Conservation (phyloP, 2,888 invertebrate genomes). For the Gibbula magus region DNA sequence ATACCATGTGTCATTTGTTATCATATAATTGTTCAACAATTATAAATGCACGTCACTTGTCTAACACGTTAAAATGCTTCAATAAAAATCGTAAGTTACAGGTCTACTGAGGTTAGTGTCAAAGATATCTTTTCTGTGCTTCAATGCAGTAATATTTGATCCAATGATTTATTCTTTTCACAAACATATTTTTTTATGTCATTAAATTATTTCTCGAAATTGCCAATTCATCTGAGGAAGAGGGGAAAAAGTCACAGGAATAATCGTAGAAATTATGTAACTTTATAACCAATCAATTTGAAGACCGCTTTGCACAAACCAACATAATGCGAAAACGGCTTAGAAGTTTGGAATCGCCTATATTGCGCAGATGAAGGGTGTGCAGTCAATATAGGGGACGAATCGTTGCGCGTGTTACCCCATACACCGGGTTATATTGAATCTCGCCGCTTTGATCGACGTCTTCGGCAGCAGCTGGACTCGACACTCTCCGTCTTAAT, state of each 20-base stretch:
- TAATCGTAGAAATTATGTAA: slow-evolving; percentile 7
- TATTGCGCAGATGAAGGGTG: too few relatives aligned
- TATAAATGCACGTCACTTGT: too few relatives aligned
- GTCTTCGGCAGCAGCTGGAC: neutral
- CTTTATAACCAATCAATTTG: slow-evolving; percentile 15
- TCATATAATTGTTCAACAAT: too few relatives aligned
- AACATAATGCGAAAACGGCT: neutral
- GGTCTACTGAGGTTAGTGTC: too few relatives aligned
- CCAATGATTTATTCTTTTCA: neutral
- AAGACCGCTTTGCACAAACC: neutral
- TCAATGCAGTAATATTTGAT: too few relatives aligned
- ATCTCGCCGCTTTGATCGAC: slow-evolving; percentile 15
- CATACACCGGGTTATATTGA: neutral
- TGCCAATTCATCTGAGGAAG: neutral
- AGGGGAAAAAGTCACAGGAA: neutral
- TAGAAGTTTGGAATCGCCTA: too few relatives aligned
- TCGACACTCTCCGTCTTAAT: slow-evolving; percentile 11
- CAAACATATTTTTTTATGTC: neutral
- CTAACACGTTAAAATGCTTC: too few relatives aligned
- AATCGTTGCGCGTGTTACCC: neutral
- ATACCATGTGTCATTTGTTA: too few relatives aligned
- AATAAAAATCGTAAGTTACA: too few relatives aligned
- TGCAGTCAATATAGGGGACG: neutral
- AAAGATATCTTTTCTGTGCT: too few relatives aligned
- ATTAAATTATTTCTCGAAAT: neutral